A percentile compares a stretch with the other conserved stretches of the same genome.
phyloP scores from a whole-genome alignment of 2,888 invertebrate genomes.

The Trissonchulus latispiculum region DNA sequence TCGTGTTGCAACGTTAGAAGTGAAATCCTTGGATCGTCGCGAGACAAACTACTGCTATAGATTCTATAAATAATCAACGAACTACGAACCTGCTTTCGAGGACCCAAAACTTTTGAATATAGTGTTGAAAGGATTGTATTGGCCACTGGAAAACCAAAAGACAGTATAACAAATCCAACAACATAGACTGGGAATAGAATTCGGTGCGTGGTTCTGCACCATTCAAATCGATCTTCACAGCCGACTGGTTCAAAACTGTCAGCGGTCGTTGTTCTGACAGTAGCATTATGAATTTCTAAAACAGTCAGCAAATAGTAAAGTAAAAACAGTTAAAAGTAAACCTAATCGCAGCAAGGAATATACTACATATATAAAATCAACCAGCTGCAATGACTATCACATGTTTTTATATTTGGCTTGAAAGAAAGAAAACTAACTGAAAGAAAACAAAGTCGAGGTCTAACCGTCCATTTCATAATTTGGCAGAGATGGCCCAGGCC shows the following conservation, averaged over 20 bases:
- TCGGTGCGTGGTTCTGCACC: neutral
- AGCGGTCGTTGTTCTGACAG: neutral
- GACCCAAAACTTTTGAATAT: slow-evolving; percentile 13
- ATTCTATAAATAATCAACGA: too few species aligned
- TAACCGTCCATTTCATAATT: neutral
- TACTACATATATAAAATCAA: neutral
- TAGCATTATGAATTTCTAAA: neutral
- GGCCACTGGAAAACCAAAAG: slow-evolving; percentile 4
- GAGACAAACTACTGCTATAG: too few species aligned
- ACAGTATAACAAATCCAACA: neutral
- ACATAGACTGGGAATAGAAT: neutral
- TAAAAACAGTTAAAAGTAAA: neutral
- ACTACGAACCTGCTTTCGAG: slow-evolving; percentile 15
- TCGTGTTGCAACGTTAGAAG: too few species aligned
- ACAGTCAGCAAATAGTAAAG: neutral
- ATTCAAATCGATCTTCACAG: slow-evolving; percentile 3
- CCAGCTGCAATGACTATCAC: neutral
- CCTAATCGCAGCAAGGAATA: neutral
- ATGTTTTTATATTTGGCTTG: neutral
- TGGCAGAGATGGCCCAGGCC: neutral
- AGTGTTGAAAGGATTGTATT: neutral
- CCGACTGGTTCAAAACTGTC: neutral
- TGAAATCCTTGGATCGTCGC: too few species aligned
- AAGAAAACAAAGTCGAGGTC: too few species aligned
- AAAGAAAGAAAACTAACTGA: neutral